phyloP scores from a whole-genome alignment of 2,888 invertebrate species.

The Epinotia bilunana region DNA sequence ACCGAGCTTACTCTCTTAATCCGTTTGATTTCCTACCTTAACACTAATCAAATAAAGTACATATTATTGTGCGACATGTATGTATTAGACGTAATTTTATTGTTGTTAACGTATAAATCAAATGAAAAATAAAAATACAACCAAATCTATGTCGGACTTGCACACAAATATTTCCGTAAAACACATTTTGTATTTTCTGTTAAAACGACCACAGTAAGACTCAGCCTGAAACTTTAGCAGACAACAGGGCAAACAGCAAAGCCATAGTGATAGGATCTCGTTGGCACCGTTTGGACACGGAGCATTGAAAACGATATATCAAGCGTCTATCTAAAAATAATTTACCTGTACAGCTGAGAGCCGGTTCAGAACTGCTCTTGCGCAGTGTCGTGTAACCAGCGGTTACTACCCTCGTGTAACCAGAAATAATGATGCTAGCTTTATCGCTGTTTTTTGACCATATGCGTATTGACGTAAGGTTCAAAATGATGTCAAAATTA shows the following conservation, averaged over 20 bases:
- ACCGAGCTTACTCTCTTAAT: too few species aligned
- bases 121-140: neutral
- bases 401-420: too few species aligned
- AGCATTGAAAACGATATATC: neutral
- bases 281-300: neutral
- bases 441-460: too few species aligned
- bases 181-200: too few species aligned
- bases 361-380: neutral
- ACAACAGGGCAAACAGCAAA: neutral
- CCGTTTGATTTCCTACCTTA: neutral
- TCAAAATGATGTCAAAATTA: too few species aligned
- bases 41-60: neutral
- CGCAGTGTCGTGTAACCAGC: neutral
- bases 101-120: neutral
- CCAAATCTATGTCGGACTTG: too few species aligned
- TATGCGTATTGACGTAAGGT: too few species aligned
- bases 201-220: neutral
- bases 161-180: too few species aligned
- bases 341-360: neutral
- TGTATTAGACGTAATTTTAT: neutral
- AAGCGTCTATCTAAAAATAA: neutral
- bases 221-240: neutral
- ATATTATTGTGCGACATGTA: neutral
- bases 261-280: neutral
- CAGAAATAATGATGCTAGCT: too few species aligned